Percentiles rank a stretch among this genome's conserved stretches.
phyloP scores from a whole-genome alignment of 2,797 vertebrate species.

The Scolopax rusticola region DNA sequence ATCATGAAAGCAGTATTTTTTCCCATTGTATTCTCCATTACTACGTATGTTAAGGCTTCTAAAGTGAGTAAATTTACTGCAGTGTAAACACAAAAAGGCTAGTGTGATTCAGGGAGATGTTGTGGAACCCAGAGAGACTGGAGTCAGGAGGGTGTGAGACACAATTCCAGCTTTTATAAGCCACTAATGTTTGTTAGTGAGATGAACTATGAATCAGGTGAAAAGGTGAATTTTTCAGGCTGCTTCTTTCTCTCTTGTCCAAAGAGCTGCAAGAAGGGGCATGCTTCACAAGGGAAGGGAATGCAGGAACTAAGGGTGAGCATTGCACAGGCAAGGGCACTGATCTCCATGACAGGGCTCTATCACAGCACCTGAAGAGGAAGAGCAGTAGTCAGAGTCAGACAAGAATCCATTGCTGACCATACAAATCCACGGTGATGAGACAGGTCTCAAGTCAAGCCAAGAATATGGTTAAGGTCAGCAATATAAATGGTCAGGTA shows the following conservation, averaged over 20 bases:
- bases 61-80: neutral
- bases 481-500: neutral
- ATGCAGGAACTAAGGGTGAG: neutral
- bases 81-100: neutral
- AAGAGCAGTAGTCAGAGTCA: neutral
- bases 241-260: neutral
- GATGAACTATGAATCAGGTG: neutral
- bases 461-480: neutral
- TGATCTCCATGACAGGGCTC: accelerated
- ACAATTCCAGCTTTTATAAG: neutral
- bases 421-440: neutral
- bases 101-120: neutral
- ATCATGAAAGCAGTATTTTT: neutral
- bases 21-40: neutral
- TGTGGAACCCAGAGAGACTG: neutral
- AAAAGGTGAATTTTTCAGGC: neutral
- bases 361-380: neutral
- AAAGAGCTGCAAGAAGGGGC: neutral
- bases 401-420: neutral
- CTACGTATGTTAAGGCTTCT: neutral
- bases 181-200: accelerated
- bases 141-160: neutral
- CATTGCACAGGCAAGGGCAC: neutral
- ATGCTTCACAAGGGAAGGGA: neutral
- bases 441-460: neutral